Evolutionary conservation across 2,797 vertebrate genomes (phyloP).

Genomic region (Poeciliopsis paucimaculata): DNA sequence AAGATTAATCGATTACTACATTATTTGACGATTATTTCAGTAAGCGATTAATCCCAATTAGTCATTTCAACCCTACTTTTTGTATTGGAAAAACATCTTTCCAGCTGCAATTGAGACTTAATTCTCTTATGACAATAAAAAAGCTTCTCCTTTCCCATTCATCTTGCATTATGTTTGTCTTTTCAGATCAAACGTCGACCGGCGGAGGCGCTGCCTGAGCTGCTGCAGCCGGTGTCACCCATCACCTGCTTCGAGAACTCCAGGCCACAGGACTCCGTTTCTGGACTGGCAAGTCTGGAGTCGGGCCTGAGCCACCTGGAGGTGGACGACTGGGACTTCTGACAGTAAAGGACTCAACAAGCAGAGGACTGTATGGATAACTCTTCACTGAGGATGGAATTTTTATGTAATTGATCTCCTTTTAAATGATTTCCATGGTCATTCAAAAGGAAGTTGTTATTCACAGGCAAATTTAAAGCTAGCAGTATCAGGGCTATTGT

Average conservation of each 20-base stretch:
- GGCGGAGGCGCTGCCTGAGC: constrained; percentile 91
- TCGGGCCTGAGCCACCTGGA: constrained; percentile 91
- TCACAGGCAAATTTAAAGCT: constrained; percentile 55
- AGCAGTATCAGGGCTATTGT: constrained; percentile 34
- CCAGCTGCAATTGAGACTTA: neutral
- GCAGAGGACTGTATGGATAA: constrained; percentile 25
- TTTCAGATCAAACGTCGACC: constrained; percentile 92
- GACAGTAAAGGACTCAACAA: constrained; percentile 54
- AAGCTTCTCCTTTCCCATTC: neutral
- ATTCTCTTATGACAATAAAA: neutral
- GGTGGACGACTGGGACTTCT: constrained; percentile 99
- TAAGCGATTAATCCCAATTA: too few relatives aligned
- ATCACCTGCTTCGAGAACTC: constrained; percentile 85
- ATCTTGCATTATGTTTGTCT: neutral
- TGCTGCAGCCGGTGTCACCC: constrained; percentile 89
- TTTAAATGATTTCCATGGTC: constrained; percentile 61
- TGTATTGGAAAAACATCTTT: neutral
- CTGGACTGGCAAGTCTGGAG: constrained; percentile 89
- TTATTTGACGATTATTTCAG: too few relatives aligned
- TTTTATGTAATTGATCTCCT: constrained; percentile 40
- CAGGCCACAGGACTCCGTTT: constrained; percentile 78
- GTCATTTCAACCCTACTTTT: neutral
- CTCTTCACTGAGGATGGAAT: constrained; percentile 26
- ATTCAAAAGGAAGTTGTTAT: constrained; percentile 37
- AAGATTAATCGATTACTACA: too few relatives aligned